phyloP scores from a whole-genome alignment of 2,113 vertebrate species.

The Dicrurus megarhynchus region DNA sequence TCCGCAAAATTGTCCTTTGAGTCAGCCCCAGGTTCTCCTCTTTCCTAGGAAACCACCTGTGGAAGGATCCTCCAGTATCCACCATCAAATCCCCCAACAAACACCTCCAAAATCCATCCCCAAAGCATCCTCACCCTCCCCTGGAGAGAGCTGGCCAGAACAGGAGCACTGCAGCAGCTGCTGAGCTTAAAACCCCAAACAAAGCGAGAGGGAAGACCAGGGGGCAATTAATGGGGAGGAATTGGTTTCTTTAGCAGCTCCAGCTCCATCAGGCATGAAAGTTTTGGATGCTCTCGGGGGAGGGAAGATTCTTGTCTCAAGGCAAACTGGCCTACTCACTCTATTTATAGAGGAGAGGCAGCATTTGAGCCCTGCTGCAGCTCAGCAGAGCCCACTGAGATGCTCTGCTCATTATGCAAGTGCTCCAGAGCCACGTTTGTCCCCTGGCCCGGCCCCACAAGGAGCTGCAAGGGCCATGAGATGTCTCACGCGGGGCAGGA shows the following conservation, averaged over 20 bases:
- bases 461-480: rapidly evolving
- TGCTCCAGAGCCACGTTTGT: background rate
- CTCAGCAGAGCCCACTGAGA: constrained; percentile 15
- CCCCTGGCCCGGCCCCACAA: background rate
- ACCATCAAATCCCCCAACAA: background rate
- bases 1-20: background rate
- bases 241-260: background rate
- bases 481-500: background rate
- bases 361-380: constrained; percentile 5
- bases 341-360: constrained; percentile 35
- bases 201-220: background rate
- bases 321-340: constrained; percentile 45
- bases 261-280: background rate
- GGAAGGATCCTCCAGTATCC: background rate
- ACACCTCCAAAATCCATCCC: background rate
- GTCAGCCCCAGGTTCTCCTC: background rate
- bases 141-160: background rate
- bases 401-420: background rate
- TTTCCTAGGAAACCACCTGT: background rate
- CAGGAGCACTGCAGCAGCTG: background rate
- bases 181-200: background rate
- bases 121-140: background rate
- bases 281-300: background rate
- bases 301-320: constrained; percentile 43
- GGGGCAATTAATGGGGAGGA: background rate